Percentiles rank a stretch among this genome's conserved stretches.
Evolutionary conservation across 2,113 vertebrate species (phyloP).

Genomic region (Dinomys branickii): DNA sequence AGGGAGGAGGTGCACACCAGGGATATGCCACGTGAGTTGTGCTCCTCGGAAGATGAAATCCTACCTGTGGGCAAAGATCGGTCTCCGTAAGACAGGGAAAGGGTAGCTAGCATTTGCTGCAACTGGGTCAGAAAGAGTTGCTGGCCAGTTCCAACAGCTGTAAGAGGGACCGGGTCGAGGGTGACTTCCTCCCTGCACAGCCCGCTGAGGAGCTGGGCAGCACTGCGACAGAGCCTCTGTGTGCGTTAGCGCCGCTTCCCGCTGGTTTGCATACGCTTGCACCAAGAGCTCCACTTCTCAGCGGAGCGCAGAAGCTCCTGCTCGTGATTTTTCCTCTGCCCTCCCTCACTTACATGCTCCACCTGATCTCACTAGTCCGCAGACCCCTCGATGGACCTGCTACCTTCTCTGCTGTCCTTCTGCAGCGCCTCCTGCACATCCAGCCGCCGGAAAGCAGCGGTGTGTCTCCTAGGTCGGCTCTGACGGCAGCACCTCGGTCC

Average conservation of each 20-base stretch:
- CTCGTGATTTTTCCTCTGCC: neutral
- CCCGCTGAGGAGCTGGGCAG: neutral
- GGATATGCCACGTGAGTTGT: neutral
- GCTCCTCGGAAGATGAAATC: neutral
- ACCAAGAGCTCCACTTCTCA: neutral
- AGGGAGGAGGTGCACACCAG: neutral
- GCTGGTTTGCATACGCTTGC: neutral
- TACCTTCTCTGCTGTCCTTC: neutral
- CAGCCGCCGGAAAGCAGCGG: neutral
- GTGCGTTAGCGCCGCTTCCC: neutral
- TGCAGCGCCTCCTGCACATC: neutral
- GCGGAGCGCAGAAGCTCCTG: neutral
- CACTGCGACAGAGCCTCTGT: too few relatives aligned
- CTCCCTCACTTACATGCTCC: neutral
- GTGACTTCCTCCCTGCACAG: neutral
- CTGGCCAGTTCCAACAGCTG: neutral
- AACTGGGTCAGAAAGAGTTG: too few relatives aligned
- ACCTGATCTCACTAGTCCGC: neutral
- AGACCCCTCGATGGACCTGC: neutral
- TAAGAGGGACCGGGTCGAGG: neutral
- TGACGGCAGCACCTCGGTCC: neutral
- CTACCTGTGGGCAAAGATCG: neutral
- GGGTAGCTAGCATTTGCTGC: neutral
- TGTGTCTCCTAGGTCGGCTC: neutral
- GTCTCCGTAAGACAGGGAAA: neutral